Conservation (phyloP, 2,797 vertebrate genomes). For the Eurystomus glaucurus region DNA sequence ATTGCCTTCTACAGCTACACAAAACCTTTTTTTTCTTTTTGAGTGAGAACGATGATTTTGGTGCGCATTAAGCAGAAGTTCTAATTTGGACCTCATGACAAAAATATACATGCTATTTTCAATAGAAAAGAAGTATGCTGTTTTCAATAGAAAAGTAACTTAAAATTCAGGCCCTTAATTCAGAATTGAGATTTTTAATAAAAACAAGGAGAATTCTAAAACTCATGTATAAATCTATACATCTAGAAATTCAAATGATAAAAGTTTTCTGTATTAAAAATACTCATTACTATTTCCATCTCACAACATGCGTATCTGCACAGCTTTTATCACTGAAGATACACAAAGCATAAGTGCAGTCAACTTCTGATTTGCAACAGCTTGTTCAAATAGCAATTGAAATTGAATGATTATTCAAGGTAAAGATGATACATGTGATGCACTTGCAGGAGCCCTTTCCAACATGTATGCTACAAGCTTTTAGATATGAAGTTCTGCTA, state of each 20-base stretch:
- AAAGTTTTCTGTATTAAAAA: background rate
- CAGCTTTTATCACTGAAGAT: background rate
- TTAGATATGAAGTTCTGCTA: background rate
- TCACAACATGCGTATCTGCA: background rate
- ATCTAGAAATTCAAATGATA: background rate
- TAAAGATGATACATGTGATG: background rate
- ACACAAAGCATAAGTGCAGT: background rate
- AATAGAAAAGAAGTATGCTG: background rate
- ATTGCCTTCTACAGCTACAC: background rate
- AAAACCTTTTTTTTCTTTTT: background rate
- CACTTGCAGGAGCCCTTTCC: background rate
- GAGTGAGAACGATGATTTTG: background rate
- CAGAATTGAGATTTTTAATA: background rate
- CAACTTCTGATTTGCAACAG: background rate
- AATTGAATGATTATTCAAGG: background rate
- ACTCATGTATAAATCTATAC: background rate
- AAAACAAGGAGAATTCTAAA: background rate
- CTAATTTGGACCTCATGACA: background rate
- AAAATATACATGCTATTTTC: background rate
- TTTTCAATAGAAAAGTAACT: background rate
- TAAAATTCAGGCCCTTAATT: background rate
- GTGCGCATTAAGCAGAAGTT: background rate
- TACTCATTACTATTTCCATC: background rate
- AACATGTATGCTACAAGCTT: background rate
- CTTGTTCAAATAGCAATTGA: background rate